Evolutionary conservation across 2,797 vertebrate species (phyloP), one percentile per base, ranked within the genome.

Genomic region (Periparus ater): DNA sequence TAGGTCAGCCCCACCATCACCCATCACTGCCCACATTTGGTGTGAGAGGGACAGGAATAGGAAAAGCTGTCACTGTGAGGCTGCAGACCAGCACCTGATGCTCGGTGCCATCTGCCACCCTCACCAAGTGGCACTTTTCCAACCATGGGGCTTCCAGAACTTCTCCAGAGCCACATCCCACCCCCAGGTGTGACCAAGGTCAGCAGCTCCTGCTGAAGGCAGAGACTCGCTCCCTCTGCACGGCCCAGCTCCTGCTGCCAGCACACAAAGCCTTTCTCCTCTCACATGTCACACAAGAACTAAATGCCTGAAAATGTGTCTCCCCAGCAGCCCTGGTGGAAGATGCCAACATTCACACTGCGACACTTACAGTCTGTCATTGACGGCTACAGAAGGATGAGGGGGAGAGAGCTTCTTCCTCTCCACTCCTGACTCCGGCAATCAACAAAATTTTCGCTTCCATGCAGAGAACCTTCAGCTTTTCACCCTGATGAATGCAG

Each of bases 171-270:
- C 34, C 70, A 26, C 25, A 30, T 57, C 80, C 34, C 77, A 21
- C 42, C 8, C 13, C 51, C 63, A 16, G 0, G 0, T 21, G 20
- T 0, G 6, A 38, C 26, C 55, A 15, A 73, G 79, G 42, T 47
- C 84, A 32, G 66, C 36, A 0, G 5, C 44, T 73, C 60, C 47
- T 45, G 36, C 34, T 32, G 65, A 36, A 62, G 29, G 50, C 5
- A 4, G 44, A 48, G 70, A 48, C 6, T 13, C 6, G 5, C 29
- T 67, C 19, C 7, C 26, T 34, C 8, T 0, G 0, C 25, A 7
- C 0, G 3, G 54, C 53, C 63, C 48, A 18, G 8, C 58, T 71
- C 30, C 67, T 58, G 12, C 40, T 51, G 45, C 10, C 16, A 57
- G 34, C 86, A 38, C 50, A 22, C 55, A 40, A 68, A 72, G 15